Evolutionary conservation across 2,797 vertebrate species (phyloP).

Genomic region (Cheirogaleus major): DNA sequence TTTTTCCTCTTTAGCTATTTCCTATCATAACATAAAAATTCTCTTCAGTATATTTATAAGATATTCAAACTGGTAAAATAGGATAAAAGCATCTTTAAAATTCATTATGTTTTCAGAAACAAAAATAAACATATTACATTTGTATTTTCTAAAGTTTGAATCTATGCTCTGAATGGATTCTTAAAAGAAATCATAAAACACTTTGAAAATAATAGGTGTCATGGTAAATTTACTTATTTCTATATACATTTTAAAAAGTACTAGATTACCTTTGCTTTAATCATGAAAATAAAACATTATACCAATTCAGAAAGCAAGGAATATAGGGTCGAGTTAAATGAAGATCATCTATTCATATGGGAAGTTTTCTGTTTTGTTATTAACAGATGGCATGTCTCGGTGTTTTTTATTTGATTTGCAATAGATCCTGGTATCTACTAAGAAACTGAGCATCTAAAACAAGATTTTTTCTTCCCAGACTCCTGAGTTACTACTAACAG

Average conservation of each 20-base stretch:
- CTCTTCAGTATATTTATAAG: background rate
- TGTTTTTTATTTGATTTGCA: background rate
- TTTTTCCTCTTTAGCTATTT: slow-evolving; percentile 27
- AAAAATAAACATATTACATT: background rate
- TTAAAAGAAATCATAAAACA: slow-evolving; percentile 4
- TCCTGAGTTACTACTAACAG: background rate
- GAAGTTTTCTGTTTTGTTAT: background rate
- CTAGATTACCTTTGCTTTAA: slow-evolving; percentile 14
- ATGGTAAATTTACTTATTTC: background rate
- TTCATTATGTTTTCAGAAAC: background rate
- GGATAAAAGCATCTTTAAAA: background rate
- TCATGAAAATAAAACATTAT: background rate
- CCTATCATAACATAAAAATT: slow-evolving; percentile 42
- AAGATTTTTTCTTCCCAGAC: background rate
- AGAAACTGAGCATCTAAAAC: background rate
- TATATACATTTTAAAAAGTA: background rate
- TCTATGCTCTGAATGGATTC: slow-evolving; percentile 24
- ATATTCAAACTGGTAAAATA: slow-evolving; percentile 31
- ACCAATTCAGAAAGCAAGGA: background rate
- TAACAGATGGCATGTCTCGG: background rate
- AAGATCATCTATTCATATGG: background rate
- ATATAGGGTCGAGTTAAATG: background rate
- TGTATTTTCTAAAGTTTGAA: background rate
- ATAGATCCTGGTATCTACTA: background rate
- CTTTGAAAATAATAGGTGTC: background rate